Evolutionary conservation across 2,113 vertebrate genomes (phyloP).

Genomic region (Lophotis ruficrista): DNA sequence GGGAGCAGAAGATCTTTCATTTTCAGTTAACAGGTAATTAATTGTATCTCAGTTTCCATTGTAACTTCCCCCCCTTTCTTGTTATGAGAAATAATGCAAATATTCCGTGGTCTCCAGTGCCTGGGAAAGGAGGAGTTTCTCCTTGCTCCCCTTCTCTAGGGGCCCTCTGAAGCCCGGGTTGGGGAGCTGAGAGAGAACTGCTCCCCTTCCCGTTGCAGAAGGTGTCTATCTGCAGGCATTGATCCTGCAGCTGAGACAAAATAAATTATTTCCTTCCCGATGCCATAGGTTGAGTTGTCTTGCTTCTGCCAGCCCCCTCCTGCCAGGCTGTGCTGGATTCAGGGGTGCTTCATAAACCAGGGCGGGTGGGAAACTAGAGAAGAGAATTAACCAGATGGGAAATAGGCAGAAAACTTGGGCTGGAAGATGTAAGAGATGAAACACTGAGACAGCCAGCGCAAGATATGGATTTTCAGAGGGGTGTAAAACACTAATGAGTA

Average conservation of each 20-base stretch:
- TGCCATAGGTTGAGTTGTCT: neutral
- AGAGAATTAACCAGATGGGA: neutral
- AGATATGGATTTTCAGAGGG: constrained; percentile 40
- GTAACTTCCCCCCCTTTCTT: neutral
- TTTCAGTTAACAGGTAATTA: constrained; percentile 63
- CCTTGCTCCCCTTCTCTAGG: neutral
- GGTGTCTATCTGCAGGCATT: neutral
- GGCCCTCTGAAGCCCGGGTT: neutral
- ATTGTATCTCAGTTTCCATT: constrained; percentile 28
- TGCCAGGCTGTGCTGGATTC: neutral
- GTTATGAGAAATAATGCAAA: neutral
- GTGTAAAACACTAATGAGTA: constrained; percentile 45
- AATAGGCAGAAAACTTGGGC: neutral
- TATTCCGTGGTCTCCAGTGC: neutral
- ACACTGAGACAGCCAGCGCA: constrained; percentile 3
- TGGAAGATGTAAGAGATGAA: constrained; percentile 7
- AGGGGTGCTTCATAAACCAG: neutral
- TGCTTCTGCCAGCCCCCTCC: neutral
- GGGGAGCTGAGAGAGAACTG: neutral
- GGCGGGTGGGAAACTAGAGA: neutral
- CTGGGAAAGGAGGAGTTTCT: neutral
- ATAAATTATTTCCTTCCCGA: neutral
- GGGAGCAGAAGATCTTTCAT: constrained; percentile 56
- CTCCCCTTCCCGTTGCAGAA: neutral
- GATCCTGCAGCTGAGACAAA: neutral